These are phyloP conservation scores for Dynastes hyllus DNA, from an alignment of 2,888 invertebrate species.

Conservation along the genomic window DNA sequence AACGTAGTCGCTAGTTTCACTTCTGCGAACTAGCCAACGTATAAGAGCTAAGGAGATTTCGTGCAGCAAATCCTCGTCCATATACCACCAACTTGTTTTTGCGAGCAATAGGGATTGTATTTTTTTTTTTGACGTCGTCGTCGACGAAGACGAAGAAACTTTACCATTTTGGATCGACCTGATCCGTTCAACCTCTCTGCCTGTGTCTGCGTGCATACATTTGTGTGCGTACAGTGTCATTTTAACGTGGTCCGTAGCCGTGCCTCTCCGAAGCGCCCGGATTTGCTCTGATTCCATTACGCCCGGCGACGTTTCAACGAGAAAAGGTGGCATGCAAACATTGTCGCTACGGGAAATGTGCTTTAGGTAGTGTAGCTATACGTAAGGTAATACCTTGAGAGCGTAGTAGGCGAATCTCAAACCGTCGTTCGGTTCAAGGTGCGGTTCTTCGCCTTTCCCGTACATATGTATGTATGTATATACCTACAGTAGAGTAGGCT, in stretches of 20 bases:
- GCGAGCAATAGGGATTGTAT: slow-evolving; percentile 18
- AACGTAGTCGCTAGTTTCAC: too few relatives aligned
- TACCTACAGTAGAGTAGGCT: too few relatives aligned
- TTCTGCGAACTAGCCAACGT: background rate
- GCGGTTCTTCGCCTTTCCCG: too few relatives aligned
- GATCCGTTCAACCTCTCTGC: background rate
- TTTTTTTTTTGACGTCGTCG: background rate
- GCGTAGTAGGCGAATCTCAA: too few relatives aligned
- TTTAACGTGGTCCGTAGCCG: background rate
- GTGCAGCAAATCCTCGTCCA: too few relatives aligned
- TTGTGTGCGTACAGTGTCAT: background rate
- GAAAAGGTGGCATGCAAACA: slow-evolving; percentile 20
- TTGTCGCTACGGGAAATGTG: slow-evolving; percentile 1
- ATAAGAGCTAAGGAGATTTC: background rate
- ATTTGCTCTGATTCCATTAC: slow-evolving; percentile 28
- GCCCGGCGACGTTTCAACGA: background rate
- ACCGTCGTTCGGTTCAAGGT: too few relatives aligned
- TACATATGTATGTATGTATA: too few relatives aligned
- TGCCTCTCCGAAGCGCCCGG: slow-evolving; percentile 3
- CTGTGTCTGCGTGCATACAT: too few relatives aligned
- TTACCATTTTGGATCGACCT: background rate
- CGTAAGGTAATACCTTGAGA: background rate
- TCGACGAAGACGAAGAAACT: background rate
- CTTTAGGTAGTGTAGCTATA: background rate
- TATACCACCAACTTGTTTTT: background rate